Percentiles rank a stretch among this genome's conserved stretches.
Evolutionary conservation across 2,113 vertebrate species (phyloP).

Genomic region (Nipponia nippon): DNA sequence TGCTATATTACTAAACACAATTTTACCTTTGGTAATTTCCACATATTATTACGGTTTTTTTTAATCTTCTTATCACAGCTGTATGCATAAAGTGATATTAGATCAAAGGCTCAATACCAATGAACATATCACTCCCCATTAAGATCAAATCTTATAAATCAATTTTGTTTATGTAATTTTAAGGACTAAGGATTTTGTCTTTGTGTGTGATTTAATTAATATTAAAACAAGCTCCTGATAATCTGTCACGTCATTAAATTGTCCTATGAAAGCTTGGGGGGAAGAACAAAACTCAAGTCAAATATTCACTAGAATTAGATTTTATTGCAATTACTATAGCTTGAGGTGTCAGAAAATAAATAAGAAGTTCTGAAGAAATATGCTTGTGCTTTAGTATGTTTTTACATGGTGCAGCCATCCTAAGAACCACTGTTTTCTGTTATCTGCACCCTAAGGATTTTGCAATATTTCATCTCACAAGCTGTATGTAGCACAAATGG

Average conservation of each 20-base stretch:
- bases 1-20: neutral
- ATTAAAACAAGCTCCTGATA: neutral
- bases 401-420: neutral
- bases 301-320: neutral
- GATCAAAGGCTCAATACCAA: neutral
- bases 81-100: neutral
- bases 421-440: neutral
- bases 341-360: neutral
- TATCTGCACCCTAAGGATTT: neutral
- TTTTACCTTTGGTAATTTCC: neutral
- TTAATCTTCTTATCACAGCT: neutral
- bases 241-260: neutral
- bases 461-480: neutral
- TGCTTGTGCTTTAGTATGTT: neutral
- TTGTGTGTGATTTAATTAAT: neutral
- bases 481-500: neutral
- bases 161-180: neutral
- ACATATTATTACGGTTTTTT: neutral
- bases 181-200: neutral
- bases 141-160: neutral
- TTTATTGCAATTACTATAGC: neutral
- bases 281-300: neutral
- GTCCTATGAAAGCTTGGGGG: neutral
- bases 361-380: neutral
- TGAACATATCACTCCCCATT: neutral